A percentile compares a stretch with the other conserved stretches of the same genome.
Conservation (phyloP, 2,797 vertebrate genomes). For the Tokudaia tokunoshimensis region DNA sequence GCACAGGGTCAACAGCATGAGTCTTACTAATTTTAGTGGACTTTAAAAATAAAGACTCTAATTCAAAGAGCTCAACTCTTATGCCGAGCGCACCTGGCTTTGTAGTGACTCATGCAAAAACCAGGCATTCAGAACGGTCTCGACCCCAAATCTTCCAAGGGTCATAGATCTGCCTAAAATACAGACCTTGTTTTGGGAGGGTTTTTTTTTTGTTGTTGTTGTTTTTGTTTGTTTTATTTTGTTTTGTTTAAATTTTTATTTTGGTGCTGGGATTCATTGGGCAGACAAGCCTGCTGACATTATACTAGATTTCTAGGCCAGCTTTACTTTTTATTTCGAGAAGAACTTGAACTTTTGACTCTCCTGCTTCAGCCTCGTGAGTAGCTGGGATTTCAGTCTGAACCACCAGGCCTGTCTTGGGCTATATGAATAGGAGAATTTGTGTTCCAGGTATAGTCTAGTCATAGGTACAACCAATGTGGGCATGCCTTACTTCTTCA, state of each 20-base stretch:
- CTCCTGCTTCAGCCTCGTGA: neutral
- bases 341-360: neutral
- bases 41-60: neutral
- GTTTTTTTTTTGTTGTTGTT: no score
- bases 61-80: neutral
- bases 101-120: constrained; percentile 7
- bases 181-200: neutral
- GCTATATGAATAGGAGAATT: neutral
- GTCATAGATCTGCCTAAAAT: constrained; percentile 44
- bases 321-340: neutral
- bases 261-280: no score
- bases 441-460: neutral
- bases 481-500: neutral
- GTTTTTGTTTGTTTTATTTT: neutral
- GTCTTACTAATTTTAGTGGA: constrained; percentile 19
- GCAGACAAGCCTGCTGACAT: neutral
- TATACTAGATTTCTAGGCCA: neutral
- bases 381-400: neutral
- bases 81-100: neutral
- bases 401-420: neutral
- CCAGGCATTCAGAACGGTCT: neutral
- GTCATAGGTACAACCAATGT: neutral
- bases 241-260: neutral
- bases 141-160: neutral
- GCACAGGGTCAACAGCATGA: neutral